phyloP scores from a whole-genome alignment of 1,140 invertebrate genomes.

The Rhyacophila brunnea region DNA sequence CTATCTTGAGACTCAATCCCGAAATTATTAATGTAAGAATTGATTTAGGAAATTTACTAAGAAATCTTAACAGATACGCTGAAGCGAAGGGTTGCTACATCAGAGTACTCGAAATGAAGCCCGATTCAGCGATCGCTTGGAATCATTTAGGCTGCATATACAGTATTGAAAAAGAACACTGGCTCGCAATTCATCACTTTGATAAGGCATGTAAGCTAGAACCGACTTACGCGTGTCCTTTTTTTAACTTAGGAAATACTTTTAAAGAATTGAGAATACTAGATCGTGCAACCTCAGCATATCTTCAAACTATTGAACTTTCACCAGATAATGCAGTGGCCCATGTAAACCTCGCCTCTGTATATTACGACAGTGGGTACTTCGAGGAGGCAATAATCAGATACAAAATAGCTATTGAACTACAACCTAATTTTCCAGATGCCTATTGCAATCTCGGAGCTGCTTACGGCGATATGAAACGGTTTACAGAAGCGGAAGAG shows the following conservation, averaged over 20 bases:
- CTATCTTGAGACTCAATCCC: conserved; percentile 8
- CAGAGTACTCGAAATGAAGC: conserved; percentile 21
- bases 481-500: conserved; percentile 94
- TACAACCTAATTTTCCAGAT: conserved; percentile 99
- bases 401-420: conserved; percentile 93
- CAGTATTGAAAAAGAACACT: conserved; percentile 9
- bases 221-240: conserved; percentile 11
- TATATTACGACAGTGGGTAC: conserved; percentile 98
- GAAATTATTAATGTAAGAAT: conserved; percentile 14
- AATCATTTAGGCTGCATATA: conserved; percentile 22
- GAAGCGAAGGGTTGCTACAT: conserved; percentile 26
- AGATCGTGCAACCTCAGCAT: conserved; percentile 94
- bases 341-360: conserved; percentile 97
- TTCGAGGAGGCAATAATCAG: conserved; percentile 98
- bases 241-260: conserved; percentile 20
- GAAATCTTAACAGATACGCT: conserved; percentile 11
- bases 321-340: conserved; percentile 98
- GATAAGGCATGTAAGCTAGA: conserved; percentile 20
- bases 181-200: conserved; percentile 30
- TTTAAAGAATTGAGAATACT: conserved; percentile 32
- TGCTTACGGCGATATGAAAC: conserved; percentile 96
- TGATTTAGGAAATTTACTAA: conserved; percentile 19
- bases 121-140: conserved; percentile 23
- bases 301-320: conserved; percentile 92
- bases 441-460: conserved; percentile 99